Conservation (phyloP, 2,797 vertebrate species). For the Botia almorhae region DNA sequence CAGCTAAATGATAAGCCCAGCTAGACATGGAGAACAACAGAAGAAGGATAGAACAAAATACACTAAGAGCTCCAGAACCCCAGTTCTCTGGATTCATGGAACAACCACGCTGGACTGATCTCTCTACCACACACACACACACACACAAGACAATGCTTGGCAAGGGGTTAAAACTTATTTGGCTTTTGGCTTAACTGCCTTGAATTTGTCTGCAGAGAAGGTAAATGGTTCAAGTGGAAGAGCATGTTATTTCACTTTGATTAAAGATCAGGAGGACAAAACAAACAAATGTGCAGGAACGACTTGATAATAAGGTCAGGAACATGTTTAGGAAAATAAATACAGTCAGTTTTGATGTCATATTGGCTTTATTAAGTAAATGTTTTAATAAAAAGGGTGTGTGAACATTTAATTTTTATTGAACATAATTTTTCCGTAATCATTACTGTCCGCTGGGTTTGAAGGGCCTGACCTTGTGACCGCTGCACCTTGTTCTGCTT, state of each 20-base stretch:
- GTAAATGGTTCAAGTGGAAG: no score
- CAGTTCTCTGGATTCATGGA: neutral
- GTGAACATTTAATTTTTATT: neutral
- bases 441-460: neutral
- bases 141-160: neutral
- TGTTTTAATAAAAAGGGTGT: neutral
- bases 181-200: no score
- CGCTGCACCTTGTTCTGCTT: neutral
- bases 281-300: neutral
- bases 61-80: slow-evolving; percentile 10
- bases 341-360: neutral
- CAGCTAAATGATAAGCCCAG: slow-evolving; percentile 12
- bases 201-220: no score
- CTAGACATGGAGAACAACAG: slow-evolving; percentile 3
- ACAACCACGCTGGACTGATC: neutral
- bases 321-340: neutral
- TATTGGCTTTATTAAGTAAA: neutral
- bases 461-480: neutral
- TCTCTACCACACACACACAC: neutral
- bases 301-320: neutral
- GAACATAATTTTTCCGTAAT: neutral
- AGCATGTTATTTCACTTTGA: neutral
- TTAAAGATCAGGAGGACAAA: neutral
- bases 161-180: no score
- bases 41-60: slow-evolving; percentile 23